A percentile compares a stretch with the other conserved stretches of the same genome.
Conservation (phyloP, 2,113 vertebrate species). For the Butorides virescens region DNA sequence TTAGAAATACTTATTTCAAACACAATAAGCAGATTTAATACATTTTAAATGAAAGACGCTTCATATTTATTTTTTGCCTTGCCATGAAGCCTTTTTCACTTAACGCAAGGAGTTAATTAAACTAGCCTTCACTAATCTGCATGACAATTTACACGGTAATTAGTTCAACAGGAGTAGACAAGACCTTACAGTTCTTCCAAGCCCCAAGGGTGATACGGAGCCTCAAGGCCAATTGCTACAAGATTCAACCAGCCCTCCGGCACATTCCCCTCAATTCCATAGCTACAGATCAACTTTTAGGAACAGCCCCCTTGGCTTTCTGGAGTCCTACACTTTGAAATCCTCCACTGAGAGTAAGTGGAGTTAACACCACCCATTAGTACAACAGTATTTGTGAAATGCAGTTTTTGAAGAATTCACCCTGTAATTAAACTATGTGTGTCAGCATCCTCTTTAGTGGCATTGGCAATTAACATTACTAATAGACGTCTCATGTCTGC, state of each 20-base stretch:
- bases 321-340: not conserved
- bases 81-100: slow-evolving; percentile 12
- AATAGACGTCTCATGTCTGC: slow-evolving; percentile 21
- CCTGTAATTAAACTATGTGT: slow-evolving; percentile 44
- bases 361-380: not conserved
- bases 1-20: slow-evolving; percentile 15
- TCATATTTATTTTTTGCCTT: slow-evolving; percentile 3
- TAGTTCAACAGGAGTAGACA: slow-evolving; percentile 65
- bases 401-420: slow-evolving; percentile 14
- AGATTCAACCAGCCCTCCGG: not conserved
- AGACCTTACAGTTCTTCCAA: slow-evolving; percentile 47
- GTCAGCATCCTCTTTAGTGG: slow-evolving; percentile 42
- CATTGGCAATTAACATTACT: slow-evolving; percentile 36
- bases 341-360: not conserved
- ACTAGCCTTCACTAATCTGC: slow-evolving; percentile 35
- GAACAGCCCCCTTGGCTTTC: not conserved
- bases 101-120: slow-evolving; percentile 57
- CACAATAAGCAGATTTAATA: not conserved
- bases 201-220: not conserved
- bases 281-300: not conserved
- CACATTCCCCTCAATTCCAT: not conserved
- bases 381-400: not conserved
- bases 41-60: not conserved
- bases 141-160: slow-evolving; percentile 60
- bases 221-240: not conserved